Conservation (phyloP, 2,113 vertebrate species). For the Tetrax tetrax region DNA sequence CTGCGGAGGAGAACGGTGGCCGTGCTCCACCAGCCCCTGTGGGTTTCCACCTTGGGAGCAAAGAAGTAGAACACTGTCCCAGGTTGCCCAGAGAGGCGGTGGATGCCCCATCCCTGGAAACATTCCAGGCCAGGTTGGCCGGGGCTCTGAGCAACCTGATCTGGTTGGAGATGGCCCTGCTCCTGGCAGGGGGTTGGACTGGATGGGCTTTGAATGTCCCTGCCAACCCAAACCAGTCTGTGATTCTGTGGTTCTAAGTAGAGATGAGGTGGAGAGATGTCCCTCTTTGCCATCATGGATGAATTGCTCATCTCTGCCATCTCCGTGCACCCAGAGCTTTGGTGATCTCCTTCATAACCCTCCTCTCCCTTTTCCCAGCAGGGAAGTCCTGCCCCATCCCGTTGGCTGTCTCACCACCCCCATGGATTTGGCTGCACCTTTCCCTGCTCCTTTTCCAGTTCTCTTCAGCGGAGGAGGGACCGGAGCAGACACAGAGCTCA, state of each 20-base stretch:
- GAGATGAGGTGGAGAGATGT: neutral
- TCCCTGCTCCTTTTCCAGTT: neutral
- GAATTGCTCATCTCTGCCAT: neutral
- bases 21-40: accelerated
- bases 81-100: no score
- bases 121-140: no score
- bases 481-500: neutral
- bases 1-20: accelerated
- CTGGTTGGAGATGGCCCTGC: no score
- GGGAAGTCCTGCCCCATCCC: neutral
- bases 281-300: neutral
- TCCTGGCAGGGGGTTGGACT: no score
- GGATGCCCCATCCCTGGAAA: no score
- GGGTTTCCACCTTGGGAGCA: accelerated
- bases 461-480: accelerated
- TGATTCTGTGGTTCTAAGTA: no score
- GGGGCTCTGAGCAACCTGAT: no score
- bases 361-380: neutral
- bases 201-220: no score
- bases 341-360: neutral
- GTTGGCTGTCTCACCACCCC: neutral
- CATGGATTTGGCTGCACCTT: neutral
- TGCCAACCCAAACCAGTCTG: no score
- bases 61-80: neutral
- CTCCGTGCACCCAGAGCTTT: neutral